These are phyloP conservation scores for Pavo muticus DNA, from an alignment of 2,113 vertebrate genomes.

Conservation along the genomic window DNA sequence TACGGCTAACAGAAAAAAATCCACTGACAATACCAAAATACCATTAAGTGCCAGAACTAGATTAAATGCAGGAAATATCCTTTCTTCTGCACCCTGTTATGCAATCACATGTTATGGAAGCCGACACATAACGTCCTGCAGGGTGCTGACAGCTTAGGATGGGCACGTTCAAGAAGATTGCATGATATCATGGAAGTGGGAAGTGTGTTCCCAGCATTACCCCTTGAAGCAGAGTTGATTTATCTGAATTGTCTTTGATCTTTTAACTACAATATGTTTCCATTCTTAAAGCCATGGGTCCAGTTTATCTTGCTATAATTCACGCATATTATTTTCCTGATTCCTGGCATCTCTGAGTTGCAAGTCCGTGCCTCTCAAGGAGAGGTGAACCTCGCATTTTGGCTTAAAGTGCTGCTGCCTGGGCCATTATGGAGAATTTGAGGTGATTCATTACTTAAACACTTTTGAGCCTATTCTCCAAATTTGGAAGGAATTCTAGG, in stretches of 20 bases:
- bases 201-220: slow-evolving; percentile 24
- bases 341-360: slow-evolving; percentile 31
- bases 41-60: background rate
- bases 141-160: slow-evolving; percentile 21
- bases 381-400: slow-evolving; percentile 68
- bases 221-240: slow-evolving; percentile 7
- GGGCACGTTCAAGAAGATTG: slow-evolving; percentile 12
- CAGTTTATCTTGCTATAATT: slow-evolving; percentile 43
- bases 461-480: slow-evolving; percentile 62
- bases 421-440: slow-evolving; percentile 54
- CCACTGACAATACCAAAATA: background rate
- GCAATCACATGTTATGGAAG: background rate
- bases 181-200: background rate
- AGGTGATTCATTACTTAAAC: slow-evolving; percentile 56
- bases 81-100: slow-evolving; percentile 1
- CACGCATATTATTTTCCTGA: slow-evolving; percentile 25
- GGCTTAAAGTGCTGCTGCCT: slow-evolving; percentile 54
- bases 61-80: background rate
- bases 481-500: slow-evolving; percentile 37
- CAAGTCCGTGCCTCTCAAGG: slow-evolving; percentile 46
- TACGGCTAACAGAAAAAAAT: background rate
- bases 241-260: slow-evolving; percentile 47
- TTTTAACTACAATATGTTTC: slow-evolving; percentile 46
- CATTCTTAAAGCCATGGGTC: slow-evolving; percentile 41
- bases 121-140: background rate